Percentiles rank a stretch among this genome's conserved stretches.
These are phyloP conservation scores for Sturnus vulgaris DNA, from an alignment of 2,113 vertebrate species.

Conservation along the genomic window DNA sequence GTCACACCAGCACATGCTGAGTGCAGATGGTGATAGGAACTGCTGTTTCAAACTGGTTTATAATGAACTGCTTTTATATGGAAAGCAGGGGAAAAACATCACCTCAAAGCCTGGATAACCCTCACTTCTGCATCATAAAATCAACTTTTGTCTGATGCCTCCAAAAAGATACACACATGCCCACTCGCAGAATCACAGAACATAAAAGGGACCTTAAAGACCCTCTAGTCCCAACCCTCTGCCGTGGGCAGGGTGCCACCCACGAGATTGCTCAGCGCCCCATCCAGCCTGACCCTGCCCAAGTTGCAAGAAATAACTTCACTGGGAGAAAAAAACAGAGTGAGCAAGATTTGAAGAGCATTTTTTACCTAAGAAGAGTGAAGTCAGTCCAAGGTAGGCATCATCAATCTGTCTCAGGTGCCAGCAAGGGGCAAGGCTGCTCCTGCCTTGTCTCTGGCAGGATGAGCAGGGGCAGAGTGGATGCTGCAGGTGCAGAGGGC, in stretches of 20 bases:
- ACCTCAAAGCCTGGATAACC: background rate
- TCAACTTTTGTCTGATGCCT: background rate
- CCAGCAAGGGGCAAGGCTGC: background rate
- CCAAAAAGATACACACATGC: rapidly evolving
- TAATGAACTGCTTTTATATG: background rate
- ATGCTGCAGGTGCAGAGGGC: background rate
- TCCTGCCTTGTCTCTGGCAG: background rate
- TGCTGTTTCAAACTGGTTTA: background rate
- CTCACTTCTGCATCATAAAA: background rate
- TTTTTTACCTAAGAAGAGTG: background rate
- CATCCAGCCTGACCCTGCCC: background rate
- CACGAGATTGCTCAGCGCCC: background rate
- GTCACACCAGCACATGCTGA: rapidly evolving
- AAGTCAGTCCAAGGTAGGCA: background rate
- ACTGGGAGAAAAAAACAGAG: rapidly evolving
- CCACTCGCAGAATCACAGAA: background rate
- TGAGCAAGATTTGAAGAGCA: background rate
- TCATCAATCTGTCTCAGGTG: background rate
- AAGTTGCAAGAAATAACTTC: background rate
- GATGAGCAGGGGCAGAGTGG: background rate
- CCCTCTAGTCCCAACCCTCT: background rate
- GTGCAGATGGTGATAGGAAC: background rate
- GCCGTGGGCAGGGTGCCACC: background rate
- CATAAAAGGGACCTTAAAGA: background rate
- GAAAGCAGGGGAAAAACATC: background rate